These are phyloP conservation scores for Petromus typicus DNA, from an alignment of 2,113 vertebrate species.

Conservation along the genomic window DNA sequence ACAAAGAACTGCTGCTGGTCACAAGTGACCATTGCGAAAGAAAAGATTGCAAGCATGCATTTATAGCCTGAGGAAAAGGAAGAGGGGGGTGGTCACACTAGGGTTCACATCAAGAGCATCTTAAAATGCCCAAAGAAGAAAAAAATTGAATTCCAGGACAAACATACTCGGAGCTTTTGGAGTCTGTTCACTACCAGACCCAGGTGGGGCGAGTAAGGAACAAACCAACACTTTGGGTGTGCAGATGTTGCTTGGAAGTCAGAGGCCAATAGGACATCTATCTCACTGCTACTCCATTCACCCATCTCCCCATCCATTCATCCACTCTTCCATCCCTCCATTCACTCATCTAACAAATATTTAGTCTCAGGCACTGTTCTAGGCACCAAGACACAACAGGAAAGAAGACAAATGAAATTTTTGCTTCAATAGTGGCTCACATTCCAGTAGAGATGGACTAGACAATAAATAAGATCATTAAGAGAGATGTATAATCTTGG, in stretches of 20 bases:
- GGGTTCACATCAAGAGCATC: neutral
- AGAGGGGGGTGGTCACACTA: neutral
- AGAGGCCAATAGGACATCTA: neutral
- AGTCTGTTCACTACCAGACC: neutral
- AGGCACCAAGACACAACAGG: neutral
- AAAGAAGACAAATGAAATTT: neutral
- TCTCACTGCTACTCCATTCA: neutral
- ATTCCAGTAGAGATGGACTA: neutral
- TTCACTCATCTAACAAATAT: slow-evolving; percentile 1
- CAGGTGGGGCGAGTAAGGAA: neutral
- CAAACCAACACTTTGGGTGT: neutral
- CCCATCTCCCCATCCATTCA: neutral
- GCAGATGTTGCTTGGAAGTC: neutral
- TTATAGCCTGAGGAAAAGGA: neutral
- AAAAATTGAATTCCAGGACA: slow-evolving; percentile 5
- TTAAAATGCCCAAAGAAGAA: neutral
- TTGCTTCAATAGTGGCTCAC: neutral
- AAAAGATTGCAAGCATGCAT: neutral
- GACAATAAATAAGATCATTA: neutral
- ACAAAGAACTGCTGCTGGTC: neutral
- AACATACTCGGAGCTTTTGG: neutral
- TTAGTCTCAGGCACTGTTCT: neutral
- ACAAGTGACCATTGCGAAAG: neutral
- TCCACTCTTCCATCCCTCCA: neutral
- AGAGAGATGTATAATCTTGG: neutral